phyloP scores from a whole-genome alignment of 2,113 vertebrate species.

The Platysternon megacephalum region DNA sequence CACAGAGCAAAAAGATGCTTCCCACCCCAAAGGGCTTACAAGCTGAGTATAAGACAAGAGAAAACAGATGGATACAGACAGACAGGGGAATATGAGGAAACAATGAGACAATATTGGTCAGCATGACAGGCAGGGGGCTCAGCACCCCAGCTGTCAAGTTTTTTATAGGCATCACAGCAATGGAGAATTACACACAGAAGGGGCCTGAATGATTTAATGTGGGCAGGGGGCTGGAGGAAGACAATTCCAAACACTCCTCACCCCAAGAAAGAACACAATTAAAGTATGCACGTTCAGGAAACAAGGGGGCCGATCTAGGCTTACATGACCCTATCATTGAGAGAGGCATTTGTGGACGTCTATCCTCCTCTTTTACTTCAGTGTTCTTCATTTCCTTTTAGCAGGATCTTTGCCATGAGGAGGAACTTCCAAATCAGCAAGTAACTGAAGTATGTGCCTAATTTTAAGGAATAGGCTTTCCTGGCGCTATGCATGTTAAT shows the following conservation, averaged over 20 bases:
- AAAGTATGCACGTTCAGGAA: background rate
- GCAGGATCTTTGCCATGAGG: background rate
- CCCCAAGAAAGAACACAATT: background rate
- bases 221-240: background rate
- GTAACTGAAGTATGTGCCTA: background rate
- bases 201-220: background rate
- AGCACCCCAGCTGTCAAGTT: background rate
- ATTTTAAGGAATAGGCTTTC: background rate
- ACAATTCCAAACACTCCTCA: background rate
- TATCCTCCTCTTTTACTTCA: background rate
- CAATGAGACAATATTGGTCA: background rate
- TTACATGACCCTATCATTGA: background rate
- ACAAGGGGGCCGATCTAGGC: background rate
- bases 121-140: background rate
- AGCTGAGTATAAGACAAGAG: constrained; percentile 3
- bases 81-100: constrained; percentile 9
- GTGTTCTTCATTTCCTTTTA: background rate
- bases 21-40: background rate
- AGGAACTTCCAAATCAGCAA: background rate
- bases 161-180: background rate
- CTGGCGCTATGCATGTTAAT: background rate
- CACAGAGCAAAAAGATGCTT: background rate
- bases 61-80: background rate
- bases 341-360: background rate
- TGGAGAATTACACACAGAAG: background rate